phyloP scores from a whole-genome alignment of 2,888 invertebrate genomes.

The Busseola fusca region DNA sequence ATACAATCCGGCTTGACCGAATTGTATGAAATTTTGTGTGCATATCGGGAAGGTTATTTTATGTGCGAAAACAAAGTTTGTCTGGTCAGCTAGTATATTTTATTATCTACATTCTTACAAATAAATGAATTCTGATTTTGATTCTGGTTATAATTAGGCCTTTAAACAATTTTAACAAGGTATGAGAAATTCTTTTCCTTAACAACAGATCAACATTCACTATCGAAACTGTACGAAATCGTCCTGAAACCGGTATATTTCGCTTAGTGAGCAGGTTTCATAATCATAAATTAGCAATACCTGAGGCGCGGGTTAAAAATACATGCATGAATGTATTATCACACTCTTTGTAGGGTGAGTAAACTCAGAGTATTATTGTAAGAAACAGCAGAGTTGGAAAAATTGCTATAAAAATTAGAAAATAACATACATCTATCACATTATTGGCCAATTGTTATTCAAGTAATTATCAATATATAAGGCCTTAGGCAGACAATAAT shows the following conservation, averaged over 20 bases:
- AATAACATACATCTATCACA: not conserved
- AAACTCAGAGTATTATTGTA: slow-evolving; percentile 46
- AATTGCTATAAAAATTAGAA: too few relatives aligned
- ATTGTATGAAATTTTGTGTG: too few relatives aligned
- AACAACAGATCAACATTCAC: slow-evolving; percentile 16
- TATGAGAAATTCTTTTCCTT: not conserved
- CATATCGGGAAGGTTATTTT: too few relatives aligned
- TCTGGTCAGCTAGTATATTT: too few relatives aligned
- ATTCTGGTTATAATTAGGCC: not conserved
- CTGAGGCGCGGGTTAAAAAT: slow-evolving; percentile 38
- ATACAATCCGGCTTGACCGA: too few relatives aligned
- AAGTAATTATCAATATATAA: not conserved
- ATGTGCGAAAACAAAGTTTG: too few relatives aligned
- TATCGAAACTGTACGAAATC: slow-evolving; percentile 1
- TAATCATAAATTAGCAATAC: slow-evolving; percentile 41
- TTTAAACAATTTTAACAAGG: not conserved
- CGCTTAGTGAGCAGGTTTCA: slow-evolving; percentile 27
- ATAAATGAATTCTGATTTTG: not conserved
- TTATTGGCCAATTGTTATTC: not conserved
- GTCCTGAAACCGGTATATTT: slow-evolving; percentile 31
- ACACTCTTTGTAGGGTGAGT: slow-evolving; percentile 38
- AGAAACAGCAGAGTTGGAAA: too few relatives aligned
- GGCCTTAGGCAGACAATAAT: not conserved
- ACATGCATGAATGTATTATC: slow-evolving; percentile 36
- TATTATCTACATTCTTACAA: not conserved